phyloP scores from a whole-genome alignment of 2,888 invertebrate genomes.

The Andricus curvator region DNA sequence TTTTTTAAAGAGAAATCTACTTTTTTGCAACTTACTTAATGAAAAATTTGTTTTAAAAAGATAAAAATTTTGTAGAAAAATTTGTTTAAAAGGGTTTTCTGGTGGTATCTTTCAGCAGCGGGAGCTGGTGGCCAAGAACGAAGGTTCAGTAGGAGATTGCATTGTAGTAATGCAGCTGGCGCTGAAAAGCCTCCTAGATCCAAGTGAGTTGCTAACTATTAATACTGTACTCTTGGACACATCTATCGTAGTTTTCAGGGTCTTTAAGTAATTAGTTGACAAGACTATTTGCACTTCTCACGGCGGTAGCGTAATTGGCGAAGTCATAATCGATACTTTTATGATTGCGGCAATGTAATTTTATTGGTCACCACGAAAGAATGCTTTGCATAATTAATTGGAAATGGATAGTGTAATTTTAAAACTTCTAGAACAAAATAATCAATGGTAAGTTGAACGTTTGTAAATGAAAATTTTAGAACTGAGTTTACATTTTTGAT shows the following conservation, averaged over 20 bases:
- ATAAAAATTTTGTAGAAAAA: neutral
- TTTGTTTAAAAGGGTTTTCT: constrained; percentile 24
- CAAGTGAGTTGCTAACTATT: constrained; percentile 73
- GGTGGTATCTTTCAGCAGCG: constrained; percentile 67
- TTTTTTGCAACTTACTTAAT: neutral
- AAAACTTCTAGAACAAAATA: too few species aligned
- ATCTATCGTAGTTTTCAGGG: constrained; percentile 5
- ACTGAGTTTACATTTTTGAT: too few species aligned
- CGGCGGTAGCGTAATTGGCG: neutral
- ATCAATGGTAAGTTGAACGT: too few species aligned
- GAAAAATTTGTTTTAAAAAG: neutral
- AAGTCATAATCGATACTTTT: neutral
- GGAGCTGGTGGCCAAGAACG: constrained; percentile 75
- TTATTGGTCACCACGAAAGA: constrained; percentile 1
- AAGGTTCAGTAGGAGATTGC: constrained; percentile 76
- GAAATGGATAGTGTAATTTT: neutral
- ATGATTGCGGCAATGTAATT: neutral
- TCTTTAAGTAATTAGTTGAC: neutral
- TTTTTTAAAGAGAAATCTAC: constrained; percentile 29
- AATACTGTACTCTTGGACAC: constrained; percentile 18
- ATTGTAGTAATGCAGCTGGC: constrained; percentile 61
- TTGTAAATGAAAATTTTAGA: too few species aligned
- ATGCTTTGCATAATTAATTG: neutral
- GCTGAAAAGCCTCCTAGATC: constrained; percentile 74
- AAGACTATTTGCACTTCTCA: neutral